Evolutionary conservation across 1,140 invertebrate species (phyloP), one percentile per base, ranked within the genome.

Genomic region (Phymastichus coffea): DNA sequence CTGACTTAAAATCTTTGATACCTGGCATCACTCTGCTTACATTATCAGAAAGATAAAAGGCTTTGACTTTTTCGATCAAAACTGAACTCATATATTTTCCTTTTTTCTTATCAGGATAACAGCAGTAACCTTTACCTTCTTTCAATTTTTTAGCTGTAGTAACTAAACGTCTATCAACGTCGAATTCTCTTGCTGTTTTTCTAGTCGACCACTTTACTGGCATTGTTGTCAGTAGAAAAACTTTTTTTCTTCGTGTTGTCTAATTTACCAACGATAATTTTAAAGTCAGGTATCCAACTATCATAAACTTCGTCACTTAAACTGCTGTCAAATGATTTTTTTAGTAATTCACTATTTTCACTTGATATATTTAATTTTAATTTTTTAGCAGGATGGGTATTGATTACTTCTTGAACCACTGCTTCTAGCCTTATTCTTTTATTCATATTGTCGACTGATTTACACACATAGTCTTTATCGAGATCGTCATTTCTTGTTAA

Each of bases 171-270:
- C 38, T 26, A 20, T 20, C 15, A 14, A 54, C 23, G 3, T 23
- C 25, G 19, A 51, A 51, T 14, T 19, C 35, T 51, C 12, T 51
- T 9, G 30, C 2, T 22, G 33, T 51, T 51, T 54, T 41, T 41
- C 51, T 19, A 25, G 30, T 54, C 19, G 35, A 40, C 51, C 38
- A 54, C 14, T 40, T 35, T 23, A 44, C 54, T n/a, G 54, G 26
- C 10, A 56, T 46, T 22, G 28, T 56, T 35, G 54, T 56, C 20
- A 56, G 19, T 26, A 46, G 54, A 46, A 17, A 46, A 23, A 56
- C 30, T 56, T 46, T 56, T 35, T 57, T 17, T 19, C 30, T 41
- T 28, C 52, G 40, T 17, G 37, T 30, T 2, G 15, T 26, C 17
- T 20, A 10, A 26, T 26, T 14, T 1, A 25, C 41, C 23, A 55